Evolutionary conservation across 2,797 vertebrate species (phyloP).

Genomic region (Carcharodon carcharias): DNA sequence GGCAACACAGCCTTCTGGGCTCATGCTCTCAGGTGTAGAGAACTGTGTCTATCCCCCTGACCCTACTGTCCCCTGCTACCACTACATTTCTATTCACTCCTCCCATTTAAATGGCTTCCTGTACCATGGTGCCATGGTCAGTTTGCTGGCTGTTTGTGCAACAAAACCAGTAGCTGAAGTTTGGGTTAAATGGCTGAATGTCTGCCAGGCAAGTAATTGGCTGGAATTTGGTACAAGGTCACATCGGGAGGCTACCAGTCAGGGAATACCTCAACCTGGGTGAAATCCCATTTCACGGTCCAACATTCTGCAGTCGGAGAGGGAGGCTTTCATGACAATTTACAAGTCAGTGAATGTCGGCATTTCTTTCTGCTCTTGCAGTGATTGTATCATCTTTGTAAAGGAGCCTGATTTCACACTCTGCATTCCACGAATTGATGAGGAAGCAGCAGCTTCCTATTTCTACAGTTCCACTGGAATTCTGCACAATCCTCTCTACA

Average conservation of each 20-base stretch:
- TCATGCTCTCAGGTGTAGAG: too few relatives aligned
- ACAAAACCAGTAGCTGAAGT: background rate
- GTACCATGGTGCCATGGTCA: too few relatives aligned
- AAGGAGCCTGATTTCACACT: slow-evolving; percentile 47
- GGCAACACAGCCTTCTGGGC: too few relatives aligned
- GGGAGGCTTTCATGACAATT: background rate
- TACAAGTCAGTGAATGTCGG: slow-evolving; percentile 42
- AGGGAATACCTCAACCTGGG: background rate
- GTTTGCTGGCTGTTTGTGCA: background rate
- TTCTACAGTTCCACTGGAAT: slow-evolving; percentile 38
- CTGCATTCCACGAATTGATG: slow-evolving; percentile 40
- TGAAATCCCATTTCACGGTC: background rate
- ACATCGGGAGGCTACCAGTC: background rate
- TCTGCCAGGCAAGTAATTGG: background rate
- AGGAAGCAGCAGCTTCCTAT: slow-evolving; percentile 48
- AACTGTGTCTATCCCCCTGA: too few relatives aligned
- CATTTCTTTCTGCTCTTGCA: slow-evolving; percentile 43
- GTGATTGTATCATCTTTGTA: slow-evolving; percentile 44
- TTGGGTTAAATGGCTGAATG: background rate
- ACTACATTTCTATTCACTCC: too few relatives aligned
- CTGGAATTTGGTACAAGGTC: background rate
- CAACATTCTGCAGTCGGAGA: background rate
- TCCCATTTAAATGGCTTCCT: too few relatives aligned
- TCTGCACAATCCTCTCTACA: slow-evolving; percentile 39
- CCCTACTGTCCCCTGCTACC: too few relatives aligned